Evolutionary conservation across 2,888 invertebrate species (phyloP), one percentile per base, ranked within the genome.

Genomic region (Drosophila birchii): DNA sequence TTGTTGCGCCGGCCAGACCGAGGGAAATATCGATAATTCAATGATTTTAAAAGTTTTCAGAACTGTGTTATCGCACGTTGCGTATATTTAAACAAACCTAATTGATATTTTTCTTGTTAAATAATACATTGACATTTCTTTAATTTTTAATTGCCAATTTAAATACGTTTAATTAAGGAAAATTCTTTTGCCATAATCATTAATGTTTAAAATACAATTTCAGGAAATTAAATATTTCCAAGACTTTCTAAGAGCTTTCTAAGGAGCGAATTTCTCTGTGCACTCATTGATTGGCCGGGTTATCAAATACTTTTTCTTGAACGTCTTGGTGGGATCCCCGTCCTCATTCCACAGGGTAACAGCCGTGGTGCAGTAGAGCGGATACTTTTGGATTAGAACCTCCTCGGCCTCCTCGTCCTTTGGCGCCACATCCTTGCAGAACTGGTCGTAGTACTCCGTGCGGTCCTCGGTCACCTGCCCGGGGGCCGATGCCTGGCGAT

Each of bases 291-390:
- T 77, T 4, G 92, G 91, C 9, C 86, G 69, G 16, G 89, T 91
- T 14, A 92, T 86, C 0, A 72, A 69, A 55, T 89, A 88, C 5
- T 73, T 85, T 4, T 79, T 86, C 45, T 80, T 89, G 23, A 92
- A 92, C 9, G 85, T 90, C 51, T 86, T 88, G 0, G 90, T 80
- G 38, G 76, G 60, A 61, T 90, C 90, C n/a, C 92, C 92, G 1
- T 81, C 77, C 1, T 87, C 89, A 79, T 92, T 92, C 87, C 90
- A 92, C 0, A 88, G 23, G 1, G 92, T 90, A 36, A 92, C 91
- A 1, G 91, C 90, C 0, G 84, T 78, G 4, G 91, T 91, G 34
- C 88, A 82, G 69, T 92, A 91, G 1, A 92, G 71, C 1, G 92
- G 92, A 83, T 87, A 91, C 54, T 88, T 89, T 44, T 88, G 86